These are phyloP conservation scores for Calliphora vicina DNA, from an alignment of 1,140 invertebrate genomes.

Conservation along the genomic window DNA sequence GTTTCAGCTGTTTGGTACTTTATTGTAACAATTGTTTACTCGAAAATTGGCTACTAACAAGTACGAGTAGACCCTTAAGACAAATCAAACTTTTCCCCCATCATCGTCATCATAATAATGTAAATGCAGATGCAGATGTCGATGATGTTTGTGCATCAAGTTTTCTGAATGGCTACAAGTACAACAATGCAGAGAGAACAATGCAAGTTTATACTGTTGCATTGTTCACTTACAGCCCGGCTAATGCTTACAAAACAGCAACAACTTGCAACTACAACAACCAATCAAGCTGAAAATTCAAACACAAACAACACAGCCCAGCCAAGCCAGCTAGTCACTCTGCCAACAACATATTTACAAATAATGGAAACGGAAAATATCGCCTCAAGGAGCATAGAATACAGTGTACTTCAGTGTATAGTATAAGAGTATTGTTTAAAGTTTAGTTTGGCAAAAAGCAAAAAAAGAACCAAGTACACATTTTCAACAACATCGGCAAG, in stretches of 20 bases:
- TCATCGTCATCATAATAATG: neutral
- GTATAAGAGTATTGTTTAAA: neutral
- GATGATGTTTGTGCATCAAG: neutral
- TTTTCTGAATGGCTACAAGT: neutral
- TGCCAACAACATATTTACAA: neutral
- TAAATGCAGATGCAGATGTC: neutral
- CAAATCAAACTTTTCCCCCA: conserved; percentile 25
- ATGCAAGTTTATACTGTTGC: conserved; percentile 2
- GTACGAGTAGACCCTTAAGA: conserved; percentile 24
- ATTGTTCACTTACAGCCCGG: neutral
- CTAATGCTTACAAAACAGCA: neutral
- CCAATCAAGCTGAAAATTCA: neutral
- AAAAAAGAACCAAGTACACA: neutral
- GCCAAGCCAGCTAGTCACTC: neutral
- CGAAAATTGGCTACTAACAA: conserved; percentile 31
- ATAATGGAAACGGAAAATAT: conserved; percentile 20
- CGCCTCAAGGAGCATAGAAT: neutral
- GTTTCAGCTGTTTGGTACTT: neutral
- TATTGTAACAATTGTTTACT: conserved; percentile 19
- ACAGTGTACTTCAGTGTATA: neutral
- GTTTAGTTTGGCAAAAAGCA: neutral
- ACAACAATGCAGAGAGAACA: neutral
- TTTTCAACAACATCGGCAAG: too few relatives aligned
- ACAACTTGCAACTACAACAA: conserved; percentile 17
- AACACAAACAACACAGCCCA: neutral